phyloP scores from a whole-genome alignment of 2,113 vertebrate genomes.

The Corydoras maculifer region DNA sequence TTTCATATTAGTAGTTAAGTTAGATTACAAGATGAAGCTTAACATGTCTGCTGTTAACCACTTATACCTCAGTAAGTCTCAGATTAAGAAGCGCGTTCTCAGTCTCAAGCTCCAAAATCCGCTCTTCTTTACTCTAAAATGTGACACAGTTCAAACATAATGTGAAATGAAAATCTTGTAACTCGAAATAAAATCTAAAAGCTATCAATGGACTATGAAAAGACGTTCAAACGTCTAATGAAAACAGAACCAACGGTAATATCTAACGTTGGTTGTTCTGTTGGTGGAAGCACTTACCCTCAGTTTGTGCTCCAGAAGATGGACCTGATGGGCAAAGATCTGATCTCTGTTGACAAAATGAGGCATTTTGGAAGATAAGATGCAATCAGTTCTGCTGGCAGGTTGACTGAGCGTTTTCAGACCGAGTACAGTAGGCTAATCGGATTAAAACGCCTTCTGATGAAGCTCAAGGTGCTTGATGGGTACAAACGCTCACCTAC shows the following conservation, averaged over 20 bases:
- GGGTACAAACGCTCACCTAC: too few species aligned
- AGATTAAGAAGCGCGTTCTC: constrained; percentile 78
- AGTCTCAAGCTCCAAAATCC: constrained; percentile 74
- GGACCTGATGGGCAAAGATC: constrained; percentile 63
- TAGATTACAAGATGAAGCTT: too few species aligned
- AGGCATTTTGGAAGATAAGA: constrained; percentile 49
- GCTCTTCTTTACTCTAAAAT: constrained; percentile 74
- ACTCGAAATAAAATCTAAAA: too few species aligned
- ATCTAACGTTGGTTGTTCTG: neutral
- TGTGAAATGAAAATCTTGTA: too few species aligned
- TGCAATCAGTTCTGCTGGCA: neutral
- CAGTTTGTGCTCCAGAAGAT: constrained; percentile 65
- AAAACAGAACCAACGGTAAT: too few species aligned
- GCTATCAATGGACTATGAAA: too few species aligned
- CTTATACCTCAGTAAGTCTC: constrained; percentile 68
- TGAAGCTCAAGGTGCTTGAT: neutral
- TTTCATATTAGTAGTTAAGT: too few species aligned
- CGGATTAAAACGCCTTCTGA: constrained; percentile 22
- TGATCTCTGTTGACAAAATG: constrained; percentile 62
- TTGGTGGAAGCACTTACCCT: constrained; percentile 47
- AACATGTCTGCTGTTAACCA: neutral
- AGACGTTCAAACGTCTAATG: too few species aligned
- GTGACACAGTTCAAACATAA: neutral
- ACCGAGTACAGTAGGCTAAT: neutral
- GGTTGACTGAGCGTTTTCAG: neutral